Evolutionary conservation across 2,888 invertebrate genomes (phyloP).

Genomic region (Drosophila suboccidentalis): DNA sequence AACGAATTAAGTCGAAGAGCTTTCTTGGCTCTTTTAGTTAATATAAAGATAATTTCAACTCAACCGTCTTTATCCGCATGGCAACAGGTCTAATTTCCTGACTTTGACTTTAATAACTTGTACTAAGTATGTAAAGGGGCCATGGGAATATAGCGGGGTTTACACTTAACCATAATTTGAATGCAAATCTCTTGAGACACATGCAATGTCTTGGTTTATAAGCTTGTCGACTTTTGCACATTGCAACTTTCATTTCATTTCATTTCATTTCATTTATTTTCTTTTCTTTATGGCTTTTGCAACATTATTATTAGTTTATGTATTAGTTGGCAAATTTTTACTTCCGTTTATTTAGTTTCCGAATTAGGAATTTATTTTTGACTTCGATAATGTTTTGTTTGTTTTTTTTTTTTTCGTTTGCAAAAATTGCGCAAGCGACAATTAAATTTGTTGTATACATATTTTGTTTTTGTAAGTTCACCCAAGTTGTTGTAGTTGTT

Average conservation of each 20-base stretch:
- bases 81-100: constrained; percentile 16
- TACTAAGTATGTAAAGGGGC: constrained; percentile 8
- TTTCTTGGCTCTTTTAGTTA: too few relatives aligned
- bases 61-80: neutral
- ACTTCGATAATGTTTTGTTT: constrained; percentile 14
- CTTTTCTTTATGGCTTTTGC: neutral
- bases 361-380: constrained; percentile 29
- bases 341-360: constrained; percentile 50
- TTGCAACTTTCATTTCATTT: constrained; percentile 48
- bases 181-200: constrained; percentile 49
- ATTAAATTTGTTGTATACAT: constrained; percentile 23
- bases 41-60: too few relatives aligned
- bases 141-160: constrained; percentile 13
- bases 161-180: constrained; percentile 26
- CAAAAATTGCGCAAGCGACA: constrained; percentile 58
- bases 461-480: constrained; percentile 22
- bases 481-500: constrained; percentile 34
- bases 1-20: too few relatives aligned
- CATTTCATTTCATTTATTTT: constrained; percentile 46
- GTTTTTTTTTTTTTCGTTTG: constrained; percentile 14
- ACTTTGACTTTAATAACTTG: neutral
- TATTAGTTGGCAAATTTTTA: constrained; percentile 14
- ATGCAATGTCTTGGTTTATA: constrained; percentile 19
- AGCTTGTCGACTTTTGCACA: constrained; percentile 8
- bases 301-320: constrained; percentile 4